phyloP scores from a whole-genome alignment of 2,797 vertebrate species.

The Ficedula albicollis region DNA sequence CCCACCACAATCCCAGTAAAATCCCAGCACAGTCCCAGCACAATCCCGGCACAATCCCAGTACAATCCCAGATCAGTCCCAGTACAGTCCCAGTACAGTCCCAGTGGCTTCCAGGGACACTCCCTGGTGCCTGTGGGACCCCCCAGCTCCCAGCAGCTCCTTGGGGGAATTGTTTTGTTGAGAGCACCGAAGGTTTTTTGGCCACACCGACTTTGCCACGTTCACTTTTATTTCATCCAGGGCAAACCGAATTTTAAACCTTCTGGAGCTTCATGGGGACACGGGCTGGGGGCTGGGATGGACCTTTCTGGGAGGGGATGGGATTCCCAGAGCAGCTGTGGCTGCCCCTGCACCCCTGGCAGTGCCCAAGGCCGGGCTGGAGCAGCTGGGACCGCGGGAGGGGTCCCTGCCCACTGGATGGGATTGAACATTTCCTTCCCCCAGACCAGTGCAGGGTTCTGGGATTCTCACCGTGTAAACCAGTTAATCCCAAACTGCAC shows the following conservation, averaged over 20 bases:
- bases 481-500: background rate
- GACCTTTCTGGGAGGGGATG: accelerated
- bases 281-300: no score
- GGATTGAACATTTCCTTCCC: background rate
- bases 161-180: no score
- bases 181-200: no score
- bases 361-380: background rate
- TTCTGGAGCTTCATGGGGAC: background rate
- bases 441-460: background rate
- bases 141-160: no score
- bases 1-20: no score
- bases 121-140: no score
- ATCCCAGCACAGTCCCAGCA: no score
- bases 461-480: background rate
- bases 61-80: no score
- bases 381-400: background rate
- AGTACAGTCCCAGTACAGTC: no score
- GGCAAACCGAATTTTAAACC: background rate
- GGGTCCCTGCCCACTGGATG: no score
- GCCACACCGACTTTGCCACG: accelerated
- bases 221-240: background rate
- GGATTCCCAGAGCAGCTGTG: background rate
- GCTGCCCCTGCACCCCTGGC: background rate
- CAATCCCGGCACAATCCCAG: no score
- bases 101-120: no score